These are phyloP conservation scores for Gallinago jamesoni DNA, from an alignment of 2,113 vertebrate genomes.

Conservation along the genomic window DNA sequence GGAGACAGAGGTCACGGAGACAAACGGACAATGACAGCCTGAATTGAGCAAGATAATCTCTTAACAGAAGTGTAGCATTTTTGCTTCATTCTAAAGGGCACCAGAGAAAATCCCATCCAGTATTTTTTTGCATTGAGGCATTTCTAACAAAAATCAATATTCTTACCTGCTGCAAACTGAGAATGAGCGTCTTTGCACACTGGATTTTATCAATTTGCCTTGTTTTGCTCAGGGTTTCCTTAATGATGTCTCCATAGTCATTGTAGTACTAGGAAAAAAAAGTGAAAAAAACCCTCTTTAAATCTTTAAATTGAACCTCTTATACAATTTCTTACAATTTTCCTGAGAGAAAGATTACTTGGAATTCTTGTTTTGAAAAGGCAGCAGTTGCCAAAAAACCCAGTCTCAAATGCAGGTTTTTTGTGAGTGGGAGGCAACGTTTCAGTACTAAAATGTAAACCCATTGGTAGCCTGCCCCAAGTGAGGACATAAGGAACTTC, in stretches of 20 bases:
- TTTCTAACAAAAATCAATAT: neutral
- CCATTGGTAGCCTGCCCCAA: neutral
- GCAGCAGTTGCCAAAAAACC: neutral
- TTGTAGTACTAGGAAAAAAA: conserved; percentile 89
- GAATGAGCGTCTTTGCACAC: conserved; percentile 98
- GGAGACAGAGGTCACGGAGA: neutral
- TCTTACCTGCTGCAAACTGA: conserved; percentile 98
- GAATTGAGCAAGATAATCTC: neutral
- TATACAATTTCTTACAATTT: neutral
- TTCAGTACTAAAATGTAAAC: neutral
- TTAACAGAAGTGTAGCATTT: neutral
- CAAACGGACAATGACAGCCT: neutral
- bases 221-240: conserved; percentile 98
- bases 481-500: neutral
- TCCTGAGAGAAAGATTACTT: neutral
- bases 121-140: neutral
- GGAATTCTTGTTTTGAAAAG: neutral
- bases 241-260: conserved; percentile 99
- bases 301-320: neutral
- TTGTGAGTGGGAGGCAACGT: neutral
- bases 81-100: neutral
- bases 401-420: neutral
- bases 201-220: conserved; percentile 99
- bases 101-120: neutral
- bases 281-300: neutral